Evolutionary conservation across 1,140 invertebrate genomes (phyloP).

Genomic region (Leptonema lineaticorne): DNA sequence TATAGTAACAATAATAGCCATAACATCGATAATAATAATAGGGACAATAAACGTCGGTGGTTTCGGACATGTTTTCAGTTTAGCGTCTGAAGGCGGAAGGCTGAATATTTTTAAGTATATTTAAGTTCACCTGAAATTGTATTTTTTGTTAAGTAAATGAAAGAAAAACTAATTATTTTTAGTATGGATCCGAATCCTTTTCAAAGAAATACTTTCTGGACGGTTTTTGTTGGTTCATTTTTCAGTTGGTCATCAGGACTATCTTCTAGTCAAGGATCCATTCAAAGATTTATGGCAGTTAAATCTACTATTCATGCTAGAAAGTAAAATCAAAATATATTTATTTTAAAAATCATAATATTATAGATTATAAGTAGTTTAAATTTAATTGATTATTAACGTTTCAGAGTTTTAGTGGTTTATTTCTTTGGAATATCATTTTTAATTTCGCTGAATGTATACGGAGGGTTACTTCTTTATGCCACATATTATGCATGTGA

Average conservation of each 20-base stretch:
- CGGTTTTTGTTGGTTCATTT: conserved; percentile 66
- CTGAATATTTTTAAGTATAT: conserved; percentile 52
- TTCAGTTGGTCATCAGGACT: conserved; percentile 62
- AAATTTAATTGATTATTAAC: not conserved
- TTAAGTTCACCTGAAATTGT: conserved; percentile 49
- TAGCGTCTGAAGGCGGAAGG: conserved; percentile 57
- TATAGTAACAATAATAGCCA: conserved; percentile 71
- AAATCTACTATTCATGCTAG: conserved; percentile 56
- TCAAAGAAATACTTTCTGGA: conserved; percentile 71
- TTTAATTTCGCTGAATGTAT: conserved; percentile 57
- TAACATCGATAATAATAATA: conserved; percentile 66
- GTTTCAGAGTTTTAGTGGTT: conserved; percentile 43
- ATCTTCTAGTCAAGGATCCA: conserved; percentile 57
- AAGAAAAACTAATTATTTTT: not conserved
- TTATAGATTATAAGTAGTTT: conserved; percentile 7
- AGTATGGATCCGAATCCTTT: conserved; percentile 68
- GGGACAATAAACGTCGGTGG: conserved; percentile 69
- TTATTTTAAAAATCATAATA: too few species aligned
- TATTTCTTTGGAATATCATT: conserved; percentile 49
- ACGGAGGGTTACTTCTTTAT: conserved; percentile 70
- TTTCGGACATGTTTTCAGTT: conserved; percentile 61
- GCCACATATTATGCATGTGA: conserved; percentile 73
- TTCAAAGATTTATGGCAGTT: conserved; percentile 63
- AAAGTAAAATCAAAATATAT: conserved; percentile 46
- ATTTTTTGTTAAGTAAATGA: not conserved